Percentiles rank a stretch among this genome's conserved stretches.
Evolutionary conservation across 1,140 invertebrate genomes (phyloP).

Genomic region (Drosophila triauraria): DNA sequence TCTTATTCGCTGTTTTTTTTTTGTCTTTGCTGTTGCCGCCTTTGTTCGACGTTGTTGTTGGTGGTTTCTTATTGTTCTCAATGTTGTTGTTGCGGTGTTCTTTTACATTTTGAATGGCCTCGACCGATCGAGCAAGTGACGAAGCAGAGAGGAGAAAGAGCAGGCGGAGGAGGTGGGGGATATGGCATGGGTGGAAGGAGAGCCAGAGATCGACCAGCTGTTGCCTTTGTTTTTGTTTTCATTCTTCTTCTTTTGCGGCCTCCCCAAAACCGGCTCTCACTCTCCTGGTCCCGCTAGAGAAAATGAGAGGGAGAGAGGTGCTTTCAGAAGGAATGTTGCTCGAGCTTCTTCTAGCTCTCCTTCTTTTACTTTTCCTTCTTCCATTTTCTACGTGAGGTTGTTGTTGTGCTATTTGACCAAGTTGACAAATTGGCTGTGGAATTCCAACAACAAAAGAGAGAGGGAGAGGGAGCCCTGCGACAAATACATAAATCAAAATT

Average conservation of each 20-base stretch:
- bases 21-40: constrained; percentile 45
- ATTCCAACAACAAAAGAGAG: constrained; percentile 28
- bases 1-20: constrained; percentile 20
- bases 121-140: constrained; percentile 63
- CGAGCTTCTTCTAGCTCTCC: constrained; percentile 1
- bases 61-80: constrained; percentile 12
- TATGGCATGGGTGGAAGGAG: not conserved
- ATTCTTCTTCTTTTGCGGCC: constrained; percentile 9
- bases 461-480: constrained; percentile 6
- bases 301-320: constrained; percentile 1
- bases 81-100: constrained; percentile 29
- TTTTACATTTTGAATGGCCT: constrained; percentile 60
- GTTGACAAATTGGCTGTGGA: constrained; percentile 43
- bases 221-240: constrained; percentile 69
- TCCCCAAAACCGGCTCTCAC: constrained; percentile 36
- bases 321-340: constrained; percentile 25
- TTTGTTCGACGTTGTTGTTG: constrained; percentile 41
- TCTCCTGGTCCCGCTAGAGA: not conserved
- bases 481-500: constrained; percentile 81
- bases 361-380: constrained; percentile 8
- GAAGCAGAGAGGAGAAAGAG: constrained; percentile 12
- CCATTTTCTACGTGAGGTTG: not conserved
- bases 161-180: not conserved
- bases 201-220: constrained; percentile 64
- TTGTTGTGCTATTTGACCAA: constrained; percentile 32